These are phyloP conservation scores for Sceliomorpha sp. DNA, from an alignment of 2,888 invertebrate species.

Conservation along the genomic window DNA sequence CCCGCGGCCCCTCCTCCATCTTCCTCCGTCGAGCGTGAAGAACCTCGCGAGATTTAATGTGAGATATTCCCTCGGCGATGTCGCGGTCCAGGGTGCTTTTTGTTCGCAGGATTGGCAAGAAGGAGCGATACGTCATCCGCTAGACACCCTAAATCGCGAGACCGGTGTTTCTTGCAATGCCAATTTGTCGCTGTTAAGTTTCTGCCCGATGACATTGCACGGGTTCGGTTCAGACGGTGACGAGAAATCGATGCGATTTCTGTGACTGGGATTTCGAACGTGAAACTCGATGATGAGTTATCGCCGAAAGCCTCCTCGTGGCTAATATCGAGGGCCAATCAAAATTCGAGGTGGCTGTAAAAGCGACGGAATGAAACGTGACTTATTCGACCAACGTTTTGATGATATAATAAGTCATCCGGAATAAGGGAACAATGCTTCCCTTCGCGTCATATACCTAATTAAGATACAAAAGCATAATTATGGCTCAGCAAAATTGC, in stretches of 20 bases:
- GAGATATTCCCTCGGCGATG: slow-evolving; percentile 27
- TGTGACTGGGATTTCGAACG: not conserved
- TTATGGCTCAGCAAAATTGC: slow-evolving; percentile 52
- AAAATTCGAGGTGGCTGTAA: no score
- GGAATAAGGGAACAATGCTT: slow-evolving; percentile 25
- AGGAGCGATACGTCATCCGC: slow-evolving; percentile 37
- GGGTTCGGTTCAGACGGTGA: slow-evolving; percentile 11
- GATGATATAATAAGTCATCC: slow-evolving; percentile 28
- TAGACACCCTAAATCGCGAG: slow-evolving; percentile 50
- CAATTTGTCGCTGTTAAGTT: slow-evolving; percentile 57
- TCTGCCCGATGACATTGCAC: slow-evolving; percentile 50
- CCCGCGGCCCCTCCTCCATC: no score
- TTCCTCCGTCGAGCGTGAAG: slow-evolving; percentile 62
- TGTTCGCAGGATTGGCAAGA: slow-evolving; percentile 46
- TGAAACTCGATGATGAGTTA: slow-evolving; percentile 2
- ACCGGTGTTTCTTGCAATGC: slow-evolving; percentile 64
- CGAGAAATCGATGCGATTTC: slow-evolving; percentile 20
- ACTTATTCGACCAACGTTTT: not conserved
- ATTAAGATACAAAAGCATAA: slow-evolving; percentile 57
- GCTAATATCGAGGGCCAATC: not conserved
- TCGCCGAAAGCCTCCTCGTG: slow-evolving; percentile 20
- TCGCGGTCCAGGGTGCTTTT: slow-evolving; percentile 35
- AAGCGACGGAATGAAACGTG: no score
- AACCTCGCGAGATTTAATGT: slow-evolving; percentile 52
- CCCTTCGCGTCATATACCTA: slow-evolving; percentile 31